Conservation (phyloP, 23 tunicate genomes). For the Botrylloides violaceus region DNA sequence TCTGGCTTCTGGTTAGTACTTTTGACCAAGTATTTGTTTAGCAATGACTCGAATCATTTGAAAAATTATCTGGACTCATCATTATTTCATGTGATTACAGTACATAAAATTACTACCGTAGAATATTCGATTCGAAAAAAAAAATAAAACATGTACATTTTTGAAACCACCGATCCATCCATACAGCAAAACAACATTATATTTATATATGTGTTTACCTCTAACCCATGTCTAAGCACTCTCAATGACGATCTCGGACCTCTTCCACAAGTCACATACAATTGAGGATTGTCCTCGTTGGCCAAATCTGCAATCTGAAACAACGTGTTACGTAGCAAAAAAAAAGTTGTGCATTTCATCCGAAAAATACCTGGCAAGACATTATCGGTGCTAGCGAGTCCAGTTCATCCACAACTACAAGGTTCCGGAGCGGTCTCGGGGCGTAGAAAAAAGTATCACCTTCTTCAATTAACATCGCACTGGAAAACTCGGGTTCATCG, state of each 20-base stretch:
- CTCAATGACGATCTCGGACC: constrained; percentile 89
- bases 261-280: constrained; percentile 96
- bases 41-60: too few relatives aligned
- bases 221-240: constrained; percentile 87
- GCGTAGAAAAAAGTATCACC: constrained; percentile 98
- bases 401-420: constrained; percentile 91
- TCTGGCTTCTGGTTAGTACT: too few relatives aligned
- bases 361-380: constrained; percentile 91
- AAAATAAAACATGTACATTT: too few relatives aligned
- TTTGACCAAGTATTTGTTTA: too few relatives aligned
- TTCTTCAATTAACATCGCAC: constrained; percentile 85
- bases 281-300: constrained; percentile 97
- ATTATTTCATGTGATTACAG: too few relatives aligned
- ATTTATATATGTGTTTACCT: constrained; percentile 65
- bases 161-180: too few relatives aligned
- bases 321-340: background rate
- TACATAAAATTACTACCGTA: background rate
- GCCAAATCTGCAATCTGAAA: constrained; percentile 94
- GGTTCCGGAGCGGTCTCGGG: constrained; percentile 72
- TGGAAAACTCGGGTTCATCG: constrained; percentile 91
- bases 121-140: background rate
- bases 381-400: constrained; percentile 89
- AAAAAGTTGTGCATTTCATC: background rate
- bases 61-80: too few relatives aligned
- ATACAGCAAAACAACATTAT: too few relatives aligned